Percentiles rank a stretch among this genome's conserved stretches.
Evolutionary conservation across 2,888 invertebrate genomes (phyloP).

Genomic region (Rotaria socialis): DNA sequence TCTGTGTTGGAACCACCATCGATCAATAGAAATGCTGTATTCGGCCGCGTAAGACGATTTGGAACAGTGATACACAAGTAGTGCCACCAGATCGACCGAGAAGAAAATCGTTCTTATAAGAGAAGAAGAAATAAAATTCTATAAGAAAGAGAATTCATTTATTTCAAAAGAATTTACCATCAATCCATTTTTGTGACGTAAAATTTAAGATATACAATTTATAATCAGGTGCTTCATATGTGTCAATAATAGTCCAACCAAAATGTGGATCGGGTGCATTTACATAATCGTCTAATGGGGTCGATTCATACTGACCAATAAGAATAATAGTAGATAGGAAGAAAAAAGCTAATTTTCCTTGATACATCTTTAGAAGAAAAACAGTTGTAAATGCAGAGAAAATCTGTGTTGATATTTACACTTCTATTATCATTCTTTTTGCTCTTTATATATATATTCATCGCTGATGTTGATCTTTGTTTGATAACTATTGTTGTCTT

Average conservation of each 20-base stretch:
- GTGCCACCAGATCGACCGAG: slow-evolving; percentile 48
- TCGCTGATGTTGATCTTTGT: no score
- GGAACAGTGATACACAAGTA: slow-evolving; percentile 47
- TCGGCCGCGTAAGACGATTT: slow-evolving; percentile 42
- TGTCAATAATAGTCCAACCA: slow-evolving; percentile 47
- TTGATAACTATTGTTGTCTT: no score
- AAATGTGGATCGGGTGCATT: slow-evolving; percentile 48
- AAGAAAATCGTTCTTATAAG: no score
- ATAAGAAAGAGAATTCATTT: no score
- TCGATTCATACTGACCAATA: slow-evolving; percentile 25
- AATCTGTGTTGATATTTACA: no score
- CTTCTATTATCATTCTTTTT: no score
- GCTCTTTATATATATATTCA: no score
- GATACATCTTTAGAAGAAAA: no score
- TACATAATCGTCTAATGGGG: slow-evolving; percentile 50
- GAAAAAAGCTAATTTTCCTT: no score
- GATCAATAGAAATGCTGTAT: slow-evolving; percentile 47
- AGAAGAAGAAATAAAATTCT: no score
- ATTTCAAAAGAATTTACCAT: slow-evolving; percentile 44
- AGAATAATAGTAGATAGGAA: no score
- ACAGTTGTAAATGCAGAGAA: no score
- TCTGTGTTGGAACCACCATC: slow-evolving; percentile 47
- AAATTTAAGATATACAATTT: slow-evolving; percentile 48
- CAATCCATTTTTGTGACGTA: slow-evolving; percentile 50
- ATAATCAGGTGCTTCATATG: slow-evolving; percentile 46